A percentile compares a stretch with the other conserved stretches of the same genome.
Conservation (phyloP, 2,888 invertebrate species). For the Heteropelma amictum region DNA sequence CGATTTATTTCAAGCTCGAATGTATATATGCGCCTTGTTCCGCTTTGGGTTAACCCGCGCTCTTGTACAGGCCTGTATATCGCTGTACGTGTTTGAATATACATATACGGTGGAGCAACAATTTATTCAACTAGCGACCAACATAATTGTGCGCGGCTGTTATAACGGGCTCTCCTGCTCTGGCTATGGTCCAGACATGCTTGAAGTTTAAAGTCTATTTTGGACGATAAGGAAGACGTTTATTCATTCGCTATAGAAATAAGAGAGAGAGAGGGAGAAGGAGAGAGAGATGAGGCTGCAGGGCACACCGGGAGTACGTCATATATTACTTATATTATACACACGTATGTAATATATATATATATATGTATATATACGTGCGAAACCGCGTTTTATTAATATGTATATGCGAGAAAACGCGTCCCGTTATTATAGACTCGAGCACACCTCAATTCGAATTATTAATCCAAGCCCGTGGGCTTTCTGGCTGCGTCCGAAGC, state of each 20-base stretch:
- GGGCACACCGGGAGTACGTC: slow-evolving; percentile 71
- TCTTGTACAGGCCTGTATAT: neutral
- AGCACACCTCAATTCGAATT: slow-evolving; percentile 46
- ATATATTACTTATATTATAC: slow-evolving; percentile 46
- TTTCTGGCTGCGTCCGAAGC: slow-evolving; percentile 10
- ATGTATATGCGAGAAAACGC: slow-evolving; percentile 22
- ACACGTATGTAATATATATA: too few relatives aligned
- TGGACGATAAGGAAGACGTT: slow-evolving; percentile 77
- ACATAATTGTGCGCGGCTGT: slow-evolving; percentile 70
- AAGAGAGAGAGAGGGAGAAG: slow-evolving; percentile 29
- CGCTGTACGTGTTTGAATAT: neutral
- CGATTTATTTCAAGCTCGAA: neutral
- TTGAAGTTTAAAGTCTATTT: slow-evolving; percentile 76
- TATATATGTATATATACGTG: slow-evolving; percentile 6
- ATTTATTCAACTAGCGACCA: slow-evolving; percentile 64
- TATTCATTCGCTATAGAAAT: slow-evolving; percentile 70
- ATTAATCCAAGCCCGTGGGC: slow-evolving; percentile 45
- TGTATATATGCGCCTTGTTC: neutral
- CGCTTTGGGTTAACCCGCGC: neutral
- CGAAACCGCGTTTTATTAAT: slow-evolving; percentile 24
- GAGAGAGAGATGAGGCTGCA: slow-evolving; percentile 19
- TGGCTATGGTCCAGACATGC: slow-evolving; percentile 75
- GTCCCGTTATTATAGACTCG: slow-evolving; percentile 40
- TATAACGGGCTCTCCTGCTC: slow-evolving; percentile 59
- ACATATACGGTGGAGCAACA: slow-evolving; percentile 54